phyloP scores from a whole-genome alignment of 35 echinoderm and acorn worm genomes.

The Anneissia japonica region DNA sequence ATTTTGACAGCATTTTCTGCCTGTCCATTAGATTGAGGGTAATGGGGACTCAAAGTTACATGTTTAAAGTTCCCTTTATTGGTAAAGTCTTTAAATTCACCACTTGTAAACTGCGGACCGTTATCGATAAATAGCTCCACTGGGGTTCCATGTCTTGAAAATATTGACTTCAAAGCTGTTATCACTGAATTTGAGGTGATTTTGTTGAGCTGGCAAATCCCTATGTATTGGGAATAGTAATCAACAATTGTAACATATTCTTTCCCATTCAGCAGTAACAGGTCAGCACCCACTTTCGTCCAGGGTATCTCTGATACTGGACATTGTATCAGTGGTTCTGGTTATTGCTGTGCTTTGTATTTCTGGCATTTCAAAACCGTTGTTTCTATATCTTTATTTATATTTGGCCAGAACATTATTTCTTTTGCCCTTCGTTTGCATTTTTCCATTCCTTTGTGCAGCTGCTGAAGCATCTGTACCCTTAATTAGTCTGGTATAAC shows the following conservation, averaged over 20 bases:
- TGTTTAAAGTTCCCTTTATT: conserved; percentile 55
- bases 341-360: neutral
- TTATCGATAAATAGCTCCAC: conserved; percentile 42
- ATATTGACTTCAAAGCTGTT: neutral
- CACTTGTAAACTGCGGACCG: conserved; percentile 49
- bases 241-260: neutral
- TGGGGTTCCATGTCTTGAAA: conserved; percentile 26
- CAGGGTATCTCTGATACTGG: neutral
- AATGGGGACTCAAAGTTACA: conserved; percentile 40
- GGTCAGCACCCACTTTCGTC: neutral
- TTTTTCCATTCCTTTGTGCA: neutral
- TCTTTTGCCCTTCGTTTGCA: neutral
- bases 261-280: neutral
- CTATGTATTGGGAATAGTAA: neutral
- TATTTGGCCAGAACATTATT: conserved; percentile 9
- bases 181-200: neutral
- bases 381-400: conserved; percentile 4
- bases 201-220: neutral
- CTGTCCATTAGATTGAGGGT: conserved; percentile 63
- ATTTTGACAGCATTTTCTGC: conserved; percentile 43
- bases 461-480: neutral
- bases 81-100: conserved; percentile 53
- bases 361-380: neutral
- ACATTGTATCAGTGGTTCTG: neutral
- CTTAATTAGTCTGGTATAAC: neutral